Evolutionary conservation across 2,113 vertebrate genomes (phyloP).

Genomic region (Rousettus leschenaultii): DNA sequence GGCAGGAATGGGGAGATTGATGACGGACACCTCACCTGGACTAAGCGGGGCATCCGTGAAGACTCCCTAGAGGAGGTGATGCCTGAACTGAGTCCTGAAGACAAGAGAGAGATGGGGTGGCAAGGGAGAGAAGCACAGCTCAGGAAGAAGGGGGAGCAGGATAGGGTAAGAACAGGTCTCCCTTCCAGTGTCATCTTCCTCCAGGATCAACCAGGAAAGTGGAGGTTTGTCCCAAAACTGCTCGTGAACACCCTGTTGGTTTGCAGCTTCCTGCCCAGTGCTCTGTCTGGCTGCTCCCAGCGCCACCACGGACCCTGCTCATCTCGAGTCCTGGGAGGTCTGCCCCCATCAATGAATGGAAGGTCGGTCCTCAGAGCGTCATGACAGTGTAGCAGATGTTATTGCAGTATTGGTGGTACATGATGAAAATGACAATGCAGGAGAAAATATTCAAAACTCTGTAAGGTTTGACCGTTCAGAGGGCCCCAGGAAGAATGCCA

Average conservation of each 20-base stretch:
- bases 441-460: neutral
- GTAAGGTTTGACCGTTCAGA: neutral
- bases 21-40: neutral
- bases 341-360: neutral
- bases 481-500: neutral
- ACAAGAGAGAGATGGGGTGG: neutral
- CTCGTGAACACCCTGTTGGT: neutral
- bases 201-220: neutral
- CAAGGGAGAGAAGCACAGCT: neutral
- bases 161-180: neutral
- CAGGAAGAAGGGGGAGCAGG: neutral
- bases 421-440: neutral
- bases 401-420: too few relatives aligned
- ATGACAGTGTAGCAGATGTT: neutral
- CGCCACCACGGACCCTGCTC: neutral
- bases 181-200: neutral
- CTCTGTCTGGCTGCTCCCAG: neutral
- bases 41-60: neutral
- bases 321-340: neutral
- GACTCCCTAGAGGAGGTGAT: neutral
- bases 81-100: neutral
- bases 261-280: neutral
- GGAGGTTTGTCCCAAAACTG: neutral
- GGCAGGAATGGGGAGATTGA: neutral
- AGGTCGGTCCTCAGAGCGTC: neutral